These are phyloP conservation scores for Trissolcus japonicus DNA, from an alignment of 2,888 invertebrate species.

Conservation along the genomic window DNA sequence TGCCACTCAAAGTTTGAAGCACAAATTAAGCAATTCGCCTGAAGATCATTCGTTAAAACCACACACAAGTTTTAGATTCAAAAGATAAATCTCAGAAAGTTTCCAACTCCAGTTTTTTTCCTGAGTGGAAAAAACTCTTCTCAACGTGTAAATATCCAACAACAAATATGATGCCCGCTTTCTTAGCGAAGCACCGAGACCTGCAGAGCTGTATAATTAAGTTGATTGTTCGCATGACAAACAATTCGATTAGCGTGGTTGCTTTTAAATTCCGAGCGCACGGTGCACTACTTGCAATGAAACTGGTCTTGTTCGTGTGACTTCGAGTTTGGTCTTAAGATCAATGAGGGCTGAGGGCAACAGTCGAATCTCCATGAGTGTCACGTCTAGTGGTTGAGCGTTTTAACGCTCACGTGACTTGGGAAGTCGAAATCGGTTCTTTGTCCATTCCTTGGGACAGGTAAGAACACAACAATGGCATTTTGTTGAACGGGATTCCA, in stretches of 20 bases:
- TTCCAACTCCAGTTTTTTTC: slow-evolving; percentile 1
- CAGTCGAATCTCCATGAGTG: slow-evolving; percentile 60
- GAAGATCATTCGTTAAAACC: too few species aligned
- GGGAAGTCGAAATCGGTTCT: slow-evolving; percentile 62
- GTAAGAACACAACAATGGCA: slow-evolving; percentile 72
- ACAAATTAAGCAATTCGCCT: too few species aligned
- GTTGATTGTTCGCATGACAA: slow-evolving; percentile 57
- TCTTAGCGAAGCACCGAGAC: slow-evolving; percentile 23
- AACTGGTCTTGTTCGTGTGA: slow-evolving; percentile 32
- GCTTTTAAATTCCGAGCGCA: slow-evolving; percentile 42
- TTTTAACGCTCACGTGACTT: slow-evolving; percentile 52
- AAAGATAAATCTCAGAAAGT: not conserved
- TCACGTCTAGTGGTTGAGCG: slow-evolving; percentile 59
- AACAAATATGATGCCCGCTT: slow-evolving; percentile 12
- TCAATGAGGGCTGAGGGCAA: slow-evolving; percentile 38
- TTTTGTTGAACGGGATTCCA: slow-evolving; percentile 71
- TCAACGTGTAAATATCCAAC: slow-evolving; percentile 41
- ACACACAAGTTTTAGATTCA: not conserved
- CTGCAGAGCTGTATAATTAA: slow-evolving; percentile 44
- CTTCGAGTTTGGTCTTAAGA: slow-evolving; percentile 31
- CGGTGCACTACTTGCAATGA: slow-evolving; percentile 40
- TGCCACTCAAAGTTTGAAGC: too few species aligned
- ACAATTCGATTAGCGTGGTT: slow-evolving; percentile 52
- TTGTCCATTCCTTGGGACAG: slow-evolving; percentile 67
- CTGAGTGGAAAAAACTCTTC: not conserved